Evolutionary conservation across 2,113 vertebrate species (phyloP).

Genomic region (Clarias macrocephalus): DNA sequence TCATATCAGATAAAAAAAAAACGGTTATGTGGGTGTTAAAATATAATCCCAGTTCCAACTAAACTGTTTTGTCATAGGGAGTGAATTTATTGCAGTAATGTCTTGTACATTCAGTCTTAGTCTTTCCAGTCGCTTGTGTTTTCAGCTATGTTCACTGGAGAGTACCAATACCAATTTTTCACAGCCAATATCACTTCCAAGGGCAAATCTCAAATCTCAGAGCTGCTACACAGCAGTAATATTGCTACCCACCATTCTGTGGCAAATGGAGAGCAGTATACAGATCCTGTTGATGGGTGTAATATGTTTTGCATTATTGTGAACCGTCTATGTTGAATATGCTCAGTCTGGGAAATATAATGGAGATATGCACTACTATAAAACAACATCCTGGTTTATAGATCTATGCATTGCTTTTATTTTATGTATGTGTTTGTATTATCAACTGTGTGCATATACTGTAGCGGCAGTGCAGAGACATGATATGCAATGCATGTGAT

Average conservation of each 20-base stretch:
- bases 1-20: not conserved
- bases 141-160: slow-evolving; percentile 24
- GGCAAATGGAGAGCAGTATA: not conserved
- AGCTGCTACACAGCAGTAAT: not conserved
- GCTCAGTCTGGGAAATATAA: not conserved
- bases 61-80: not conserved
- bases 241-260: slow-evolving; percentile 1
- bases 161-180: slow-evolving; percentile 7
- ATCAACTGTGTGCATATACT: not conserved
- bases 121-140: not conserved
- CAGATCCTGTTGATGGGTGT: not conserved
- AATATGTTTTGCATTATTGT: not conserved
- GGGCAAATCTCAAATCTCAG: slow-evolving; percentile 28
- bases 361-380: not conserved
- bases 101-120: not conserved
- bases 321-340: not conserved
- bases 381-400: not conserved
- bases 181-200: slow-evolving; percentile 25
- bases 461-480: not conserved
- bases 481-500: not conserved
- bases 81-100: slow-evolving; percentile 12
- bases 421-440: not conserved
- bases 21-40: not conserved
- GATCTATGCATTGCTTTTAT: not conserved
- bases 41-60: not conserved